Conservation (phyloP, 2,797 vertebrate species). For the Tenualosa ilisha region DNA sequence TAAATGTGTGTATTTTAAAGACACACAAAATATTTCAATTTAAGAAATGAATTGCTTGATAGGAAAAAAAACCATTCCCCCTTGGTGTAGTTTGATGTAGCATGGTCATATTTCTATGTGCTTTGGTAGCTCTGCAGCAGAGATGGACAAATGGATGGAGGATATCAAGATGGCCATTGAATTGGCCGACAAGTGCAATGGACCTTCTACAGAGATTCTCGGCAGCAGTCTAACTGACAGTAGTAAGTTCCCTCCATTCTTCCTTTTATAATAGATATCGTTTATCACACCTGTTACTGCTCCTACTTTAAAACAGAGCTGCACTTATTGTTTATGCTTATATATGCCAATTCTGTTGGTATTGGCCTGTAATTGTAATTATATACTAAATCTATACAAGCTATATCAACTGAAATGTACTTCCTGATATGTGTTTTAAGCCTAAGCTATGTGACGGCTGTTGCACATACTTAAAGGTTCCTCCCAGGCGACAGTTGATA, state of each 20-base stretch:
- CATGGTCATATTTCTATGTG: slow-evolving; percentile 5
- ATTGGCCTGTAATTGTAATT: not conserved
- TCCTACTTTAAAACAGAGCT: not conserved
- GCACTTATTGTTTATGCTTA: not conserved
- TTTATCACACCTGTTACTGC: not conserved
- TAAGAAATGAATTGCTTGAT: not conserved
- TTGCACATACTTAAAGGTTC: not conserved
- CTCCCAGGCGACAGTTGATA: not conserved
- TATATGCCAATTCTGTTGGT: no score
- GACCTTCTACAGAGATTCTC: slow-evolving; percentile 80
- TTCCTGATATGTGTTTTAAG: not conserved
- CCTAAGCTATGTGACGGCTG: not conserved
- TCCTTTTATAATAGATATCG: not conserved
- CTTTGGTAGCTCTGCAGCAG: slow-evolving; percentile 76
- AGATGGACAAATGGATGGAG: slow-evolving; percentile 97
- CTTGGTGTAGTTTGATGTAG: not conserved
- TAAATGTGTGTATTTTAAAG: no score
- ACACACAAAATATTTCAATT: not conserved
- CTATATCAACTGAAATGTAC: not conserved
- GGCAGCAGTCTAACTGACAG: slow-evolving; percentile 79
- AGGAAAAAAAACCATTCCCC: no score
- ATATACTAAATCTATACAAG: not conserved
- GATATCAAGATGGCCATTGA: slow-evolving; percentile 93
- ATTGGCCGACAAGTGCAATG: slow-evolving; percentile 84
- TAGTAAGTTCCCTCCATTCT: slow-evolving; percentile 77